phyloP scores from a whole-genome alignment of 2,113 vertebrate genomes.

The Tyrannus savana region DNA sequence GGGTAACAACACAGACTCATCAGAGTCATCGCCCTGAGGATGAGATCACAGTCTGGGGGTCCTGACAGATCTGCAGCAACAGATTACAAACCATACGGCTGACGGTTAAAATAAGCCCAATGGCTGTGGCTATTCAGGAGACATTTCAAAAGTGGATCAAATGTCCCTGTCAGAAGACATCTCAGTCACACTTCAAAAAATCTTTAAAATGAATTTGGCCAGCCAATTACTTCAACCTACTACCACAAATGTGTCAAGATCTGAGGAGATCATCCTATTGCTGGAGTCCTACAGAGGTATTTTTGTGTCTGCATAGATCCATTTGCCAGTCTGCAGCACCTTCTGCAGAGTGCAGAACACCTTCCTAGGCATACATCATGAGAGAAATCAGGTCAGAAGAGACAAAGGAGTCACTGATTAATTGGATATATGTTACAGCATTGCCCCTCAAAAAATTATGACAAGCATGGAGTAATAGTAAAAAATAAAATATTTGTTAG shows the following conservation, averaged over 20 bases:
- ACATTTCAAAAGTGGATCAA: not conserved
- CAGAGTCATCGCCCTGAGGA: not conserved
- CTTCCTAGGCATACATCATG: not conserved
- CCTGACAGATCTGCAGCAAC: not conserved
- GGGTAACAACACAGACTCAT: not conserved
- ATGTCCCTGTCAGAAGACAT: not conserved
- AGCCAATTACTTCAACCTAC: not conserved
- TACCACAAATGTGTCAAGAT: not conserved
- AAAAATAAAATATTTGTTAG: conserved; percentile 41
- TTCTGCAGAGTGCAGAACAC: not conserved
- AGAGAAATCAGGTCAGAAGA: not conserved
- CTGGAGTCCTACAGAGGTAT: not conserved
- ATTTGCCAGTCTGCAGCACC: not conserved
- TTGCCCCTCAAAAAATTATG: not conserved
- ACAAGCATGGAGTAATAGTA: not conserved
- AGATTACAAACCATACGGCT: conserved; percentile 1
- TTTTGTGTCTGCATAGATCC: not conserved
- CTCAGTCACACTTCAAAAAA: not conserved
- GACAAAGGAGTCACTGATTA: not conserved
- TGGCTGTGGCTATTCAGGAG: not conserved
- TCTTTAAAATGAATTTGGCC: not conserved
- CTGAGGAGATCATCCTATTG: not conserved
- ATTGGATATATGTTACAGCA: not conserved
- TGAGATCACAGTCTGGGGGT: not conserved
- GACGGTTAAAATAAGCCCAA: not conserved